phyloP scores from a whole-genome alignment of 2,888 invertebrate genomes.

The Erebia palarica region DNA sequence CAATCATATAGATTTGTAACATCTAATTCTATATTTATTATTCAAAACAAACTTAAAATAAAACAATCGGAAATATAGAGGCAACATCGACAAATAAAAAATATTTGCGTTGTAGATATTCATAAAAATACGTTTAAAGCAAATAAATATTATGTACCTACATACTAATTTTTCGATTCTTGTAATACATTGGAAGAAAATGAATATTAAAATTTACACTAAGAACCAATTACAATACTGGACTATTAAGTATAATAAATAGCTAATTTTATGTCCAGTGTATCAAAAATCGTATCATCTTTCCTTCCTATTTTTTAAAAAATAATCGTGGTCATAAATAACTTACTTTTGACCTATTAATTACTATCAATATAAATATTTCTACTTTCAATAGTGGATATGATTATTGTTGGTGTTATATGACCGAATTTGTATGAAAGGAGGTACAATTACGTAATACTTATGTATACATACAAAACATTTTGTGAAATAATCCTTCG shows the following conservation, averaged over 20 bases:
- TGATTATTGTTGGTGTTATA: conserved; percentile 47
- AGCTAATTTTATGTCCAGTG: conserved; percentile 53
- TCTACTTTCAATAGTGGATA: conserved; percentile 52
- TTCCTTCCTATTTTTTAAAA: conserved; percentile 47
- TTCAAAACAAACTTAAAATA: conserved; percentile 19
- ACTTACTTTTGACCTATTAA: conserved; percentile 47
- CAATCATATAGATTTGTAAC: conserved; percentile 37
- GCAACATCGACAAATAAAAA: conserved; percentile 16
- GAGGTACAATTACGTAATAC: conserved; percentile 1
- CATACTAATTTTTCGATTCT: conserved; percentile 2
- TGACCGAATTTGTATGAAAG: conserved; percentile 30
- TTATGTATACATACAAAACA: not conserved
- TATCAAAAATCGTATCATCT: conserved; percentile 66
- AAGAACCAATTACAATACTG: conserved; percentile 47
- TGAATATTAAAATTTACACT: conserved; percentile 38
- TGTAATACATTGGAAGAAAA: conserved; percentile 32
- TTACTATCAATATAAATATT: conserved; percentile 55
- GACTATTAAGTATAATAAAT: conserved; percentile 54
- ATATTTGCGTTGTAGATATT: conserved; percentile 17
- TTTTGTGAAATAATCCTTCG: not conserved
- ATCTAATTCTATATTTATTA: conserved; percentile 20
- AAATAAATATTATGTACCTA: conserved; percentile 8
- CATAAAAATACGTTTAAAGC: conserved; percentile 25
- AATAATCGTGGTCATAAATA: conserved; percentile 50
- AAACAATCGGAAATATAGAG: conserved; percentile 17